Evolutionary conservation across 2,888 invertebrate genomes (phyloP).

Genomic region (Disparrhopalites patrizii): DNA sequence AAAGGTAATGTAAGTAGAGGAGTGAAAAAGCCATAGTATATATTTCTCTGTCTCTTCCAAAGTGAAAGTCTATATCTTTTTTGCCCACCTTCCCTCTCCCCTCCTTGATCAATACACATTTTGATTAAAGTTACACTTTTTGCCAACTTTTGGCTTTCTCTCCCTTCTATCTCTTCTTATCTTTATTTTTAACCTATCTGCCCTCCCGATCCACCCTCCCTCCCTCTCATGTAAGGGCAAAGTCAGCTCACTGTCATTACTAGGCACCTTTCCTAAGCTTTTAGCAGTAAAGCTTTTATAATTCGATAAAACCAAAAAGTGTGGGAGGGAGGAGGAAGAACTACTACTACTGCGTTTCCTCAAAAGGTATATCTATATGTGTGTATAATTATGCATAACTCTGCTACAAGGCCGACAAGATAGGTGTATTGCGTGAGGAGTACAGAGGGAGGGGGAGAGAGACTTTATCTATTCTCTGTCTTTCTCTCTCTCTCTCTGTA

Average conservation of each 20-base stretch:
- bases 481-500: too few relatives aligned
- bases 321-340: background rate
- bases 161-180: constrained; percentile 3
- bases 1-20: too few relatives aligned
- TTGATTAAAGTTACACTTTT: constrained; percentile 9
- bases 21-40: too few relatives aligned
- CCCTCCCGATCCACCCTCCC: background rate
- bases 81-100: background rate
- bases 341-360: background rate
- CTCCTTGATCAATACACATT: constrained; percentile 21
- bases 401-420: background rate
- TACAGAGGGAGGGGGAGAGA: background rate
- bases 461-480: background rate
- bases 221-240: background rate
- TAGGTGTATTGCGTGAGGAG: background rate
- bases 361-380: too few relatives aligned
- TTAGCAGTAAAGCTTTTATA: too few relatives aligned
- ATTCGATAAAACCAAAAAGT: background rate
- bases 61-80: background rate
- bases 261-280: background rate
- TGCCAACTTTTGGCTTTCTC: too few relatives aligned
- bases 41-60: background rate
- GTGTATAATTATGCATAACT: background rate
- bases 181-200: constrained; percentile 9
- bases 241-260: background rate